Conservation (phyloP, 2,113 vertebrate species). For the Myanophis thanlyinensis region DNA sequence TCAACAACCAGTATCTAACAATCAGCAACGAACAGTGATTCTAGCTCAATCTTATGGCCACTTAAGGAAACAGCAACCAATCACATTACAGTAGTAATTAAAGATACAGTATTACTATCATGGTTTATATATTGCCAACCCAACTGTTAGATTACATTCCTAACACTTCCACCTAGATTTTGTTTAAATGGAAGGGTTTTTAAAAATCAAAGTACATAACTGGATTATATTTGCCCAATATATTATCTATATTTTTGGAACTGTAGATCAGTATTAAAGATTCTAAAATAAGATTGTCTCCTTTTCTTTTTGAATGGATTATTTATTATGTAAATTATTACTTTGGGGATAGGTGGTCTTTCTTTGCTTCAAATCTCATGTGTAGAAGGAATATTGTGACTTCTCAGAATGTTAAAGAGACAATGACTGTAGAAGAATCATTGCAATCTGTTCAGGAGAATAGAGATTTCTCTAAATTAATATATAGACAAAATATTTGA, state of each 20-base stretch:
- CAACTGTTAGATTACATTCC: too few relatives aligned
- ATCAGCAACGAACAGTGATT: too few relatives aligned
- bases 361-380: conserved; percentile 45
- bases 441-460: conserved; percentile 40
- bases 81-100: too few relatives aligned
- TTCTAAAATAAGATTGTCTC: conserved; percentile 41
- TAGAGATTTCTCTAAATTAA: conserved; percentile 34
- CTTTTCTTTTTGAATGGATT: conserved; percentile 27
- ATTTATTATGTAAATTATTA: conserved; percentile 35
- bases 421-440: conserved; percentile 48
- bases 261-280: conserved; percentile 44
- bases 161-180: conserved; percentile 10
- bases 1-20: too few relatives aligned
- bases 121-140: too few relatives aligned
- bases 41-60: too few relatives aligned
- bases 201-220: conserved; percentile 27
- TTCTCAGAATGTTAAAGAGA: conserved; percentile 45
- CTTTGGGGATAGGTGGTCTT: conserved; percentile 9
- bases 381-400: conserved; percentile 15
- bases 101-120: too few relatives aligned
- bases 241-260: conserved; percentile 27
- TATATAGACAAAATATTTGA: conserved; percentile 13
- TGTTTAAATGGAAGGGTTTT: background rate
- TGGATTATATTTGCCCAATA: background rate
- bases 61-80: too few relatives aligned